phyloP scores from a whole-genome alignment of 2,113 vertebrate species.

The Anser cygnoides region DNA sequence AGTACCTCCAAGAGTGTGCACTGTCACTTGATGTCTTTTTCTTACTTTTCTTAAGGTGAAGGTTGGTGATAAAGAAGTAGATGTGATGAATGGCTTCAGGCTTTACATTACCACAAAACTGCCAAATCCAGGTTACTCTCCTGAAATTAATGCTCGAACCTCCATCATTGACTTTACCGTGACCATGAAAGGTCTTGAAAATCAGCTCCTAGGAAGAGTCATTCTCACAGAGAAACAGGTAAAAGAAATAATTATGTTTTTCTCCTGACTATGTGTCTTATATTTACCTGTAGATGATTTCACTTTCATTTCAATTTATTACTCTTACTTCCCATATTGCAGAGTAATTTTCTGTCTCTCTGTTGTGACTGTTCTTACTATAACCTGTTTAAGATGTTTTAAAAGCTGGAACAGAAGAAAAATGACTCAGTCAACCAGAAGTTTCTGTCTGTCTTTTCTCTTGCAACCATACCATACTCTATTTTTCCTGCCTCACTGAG shows the following conservation, averaged over 20 bases:
- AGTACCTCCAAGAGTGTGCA: not conserved
- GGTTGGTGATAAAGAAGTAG: constrained; percentile 94
- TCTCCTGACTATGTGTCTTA: not conserved
- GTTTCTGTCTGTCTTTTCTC: not conserved
- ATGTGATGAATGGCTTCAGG: constrained; percentile 91
- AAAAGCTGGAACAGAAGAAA: not conserved
- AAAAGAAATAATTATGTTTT: not conserved
- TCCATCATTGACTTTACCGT: constrained; percentile 97
- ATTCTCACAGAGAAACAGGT: constrained; percentile 96
- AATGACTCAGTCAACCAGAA: not conserved
- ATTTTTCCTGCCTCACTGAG: not conserved
- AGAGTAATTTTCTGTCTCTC: not conserved
- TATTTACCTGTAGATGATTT: not conserved
- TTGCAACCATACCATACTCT: not conserved
- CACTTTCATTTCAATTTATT: not conserved
- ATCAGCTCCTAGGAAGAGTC: constrained; percentile 94
- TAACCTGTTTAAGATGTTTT: not conserved
- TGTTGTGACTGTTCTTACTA: not conserved
- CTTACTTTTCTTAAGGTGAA: constrained; percentile 85
- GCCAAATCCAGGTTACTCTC: constrained; percentile 92
- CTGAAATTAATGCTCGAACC: constrained; percentile 92
- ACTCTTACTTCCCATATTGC: not conserved
- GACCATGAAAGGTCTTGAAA: constrained; percentile 94
- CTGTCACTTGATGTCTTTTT: not conserved
- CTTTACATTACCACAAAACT: constrained; percentile 95